phyloP scores from a whole-genome alignment of 2,888 invertebrate genomes.

The Stictocephala bisonia region DNA sequence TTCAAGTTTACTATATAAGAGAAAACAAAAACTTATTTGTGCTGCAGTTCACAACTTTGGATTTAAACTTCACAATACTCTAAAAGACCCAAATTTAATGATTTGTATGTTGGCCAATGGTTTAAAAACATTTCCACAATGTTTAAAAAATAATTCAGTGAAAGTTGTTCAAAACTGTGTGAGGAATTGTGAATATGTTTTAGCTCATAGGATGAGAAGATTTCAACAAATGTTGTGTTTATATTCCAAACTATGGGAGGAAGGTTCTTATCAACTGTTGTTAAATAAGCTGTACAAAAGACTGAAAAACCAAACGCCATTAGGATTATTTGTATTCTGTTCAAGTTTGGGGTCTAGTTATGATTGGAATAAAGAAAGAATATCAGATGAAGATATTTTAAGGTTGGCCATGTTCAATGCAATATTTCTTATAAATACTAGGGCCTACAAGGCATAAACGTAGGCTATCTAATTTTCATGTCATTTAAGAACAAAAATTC shows the following conservation, averaged over 20 bases:
- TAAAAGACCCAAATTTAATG: constrained; percentile 33
- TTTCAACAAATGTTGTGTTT: constrained; percentile 73
- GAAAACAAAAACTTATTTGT: too few species aligned
- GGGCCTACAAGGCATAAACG: too few species aligned
- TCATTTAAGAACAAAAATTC: too few species aligned
- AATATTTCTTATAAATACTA: too few species aligned
- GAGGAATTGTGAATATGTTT: constrained; percentile 60
- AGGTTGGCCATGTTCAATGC: too few species aligned
- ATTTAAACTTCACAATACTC: too few species aligned
- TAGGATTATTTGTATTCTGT: constrained; percentile 70
- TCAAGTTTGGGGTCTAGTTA: constrained; percentile 69
- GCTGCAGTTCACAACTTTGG: too few species aligned
- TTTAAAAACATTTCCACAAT: constrained; percentile 54
- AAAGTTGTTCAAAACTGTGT: constrained; percentile 64
- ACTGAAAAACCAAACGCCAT: constrained; percentile 66
- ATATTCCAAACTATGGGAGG: constrained; percentile 74
- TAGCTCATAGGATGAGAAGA: constrained; percentile 72
- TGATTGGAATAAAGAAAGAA: constrained; percentile 73
- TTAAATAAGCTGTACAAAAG: constrained; percentile 64
- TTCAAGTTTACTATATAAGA: too few species aligned
- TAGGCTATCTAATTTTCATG: too few species aligned
- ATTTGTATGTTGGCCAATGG: constrained; percentile 23
- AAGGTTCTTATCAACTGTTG: constrained; percentile 57
- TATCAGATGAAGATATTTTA: constrained; percentile 69
- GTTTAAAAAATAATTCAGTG: constrained; percentile 66